Base-by-base conservation (phyloP, 2,888 invertebrate genomes). In the Drosophila paramelanica region DNA sequence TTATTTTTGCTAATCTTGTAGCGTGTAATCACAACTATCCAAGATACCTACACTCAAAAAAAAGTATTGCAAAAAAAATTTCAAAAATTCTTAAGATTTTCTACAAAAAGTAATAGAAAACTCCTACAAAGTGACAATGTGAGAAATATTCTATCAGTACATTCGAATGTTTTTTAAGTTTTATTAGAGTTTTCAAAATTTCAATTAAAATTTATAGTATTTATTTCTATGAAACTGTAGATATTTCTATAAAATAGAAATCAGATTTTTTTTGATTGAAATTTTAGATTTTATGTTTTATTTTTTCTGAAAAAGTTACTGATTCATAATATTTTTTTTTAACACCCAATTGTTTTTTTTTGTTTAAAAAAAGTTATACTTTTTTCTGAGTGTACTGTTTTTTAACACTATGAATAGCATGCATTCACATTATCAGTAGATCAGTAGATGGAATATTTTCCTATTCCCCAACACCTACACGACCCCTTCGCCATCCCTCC, bases 351-450 rank as follows among this genome's bases (percentile, higher is more conserved):
- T 33, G 11, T 3, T 1, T 5, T 33, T 33, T 14, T 55, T 1
- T 13, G 14, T 3, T 41, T n/a, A 2, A 13, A 11, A 23, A 42
- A 14, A 6, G n/a, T 11, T 0, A 2, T 4, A n/a, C 6, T 31
- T 13, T 23, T 60, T 27, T 47, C 20, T 13, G 31, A 13, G 59
- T 46, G 58, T 60, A 39, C 0, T 20, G 41, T 27, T 33, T 3
- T 53, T 31, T 49, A 42, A 55, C 61, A 67, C 71, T 49, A 50
- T 61, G 50, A 45, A 49, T 60, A 64, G 65, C 72, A 59, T 71
- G 65, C 42, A 64, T 56, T 38, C 51, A 42, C 42, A 58, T 50
- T 62, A 62, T 71, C 60, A 57, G 67, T 65, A 79, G 49, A 13
- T 59, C 20, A 31, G 14, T 59, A 74, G 60, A 65, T 13, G 46